Evolutionary conservation across 2,888 invertebrate species (phyloP), one percentile per base, ranked within the genome.

Genomic region (Nemotelus pantherinus): DNA sequence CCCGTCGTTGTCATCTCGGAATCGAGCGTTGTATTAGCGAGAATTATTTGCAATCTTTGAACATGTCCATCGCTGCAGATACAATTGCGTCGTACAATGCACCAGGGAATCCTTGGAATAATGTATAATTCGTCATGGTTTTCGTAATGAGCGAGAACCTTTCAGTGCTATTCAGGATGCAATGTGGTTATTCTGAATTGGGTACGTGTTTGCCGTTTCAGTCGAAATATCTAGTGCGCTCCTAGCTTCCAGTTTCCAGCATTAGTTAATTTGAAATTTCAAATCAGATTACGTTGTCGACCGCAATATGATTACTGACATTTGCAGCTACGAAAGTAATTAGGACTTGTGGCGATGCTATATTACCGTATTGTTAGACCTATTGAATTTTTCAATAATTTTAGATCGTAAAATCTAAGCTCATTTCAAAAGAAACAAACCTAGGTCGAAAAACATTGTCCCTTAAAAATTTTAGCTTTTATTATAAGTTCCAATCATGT

Each of bases 1-100:
- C 25, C 25, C 25, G 25, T 25, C 25, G 25, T 25, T 25, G 25
- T 25, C 25, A 25, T 25, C 25, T 25, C 25, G 50, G 55, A 55
- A 53, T 6, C 25, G 65, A 3, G 44, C 10, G 10, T 65, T 9
- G 70, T 70, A 47, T 43, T 70, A 70, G 55, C 55, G 70, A 70
- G 55, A 70, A 70, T 70, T 55, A 70, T 70, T 70, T 70, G 70
- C 70, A 70, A 70, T 70, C 53, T 70, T 47, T 70, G 70, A 50
- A 70, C 70, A 70, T 53, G 70, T 70, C 41, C 70, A 70, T 39
- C 55, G 55, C 44, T 70, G 70, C 70, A 70, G 70, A 55, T 70
- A 70, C 70, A 70, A 55, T 70, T 55, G 70, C 70, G 53, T 70
- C 50, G 47, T 55, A 70, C 44, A 70, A 70, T 70, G 70, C 70